Percentiles rank a stretch among this genome's conserved stretches.
phyloP scores from a whole-genome alignment of 2,888 invertebrate species.

The Geophilus truncorum region DNA sequence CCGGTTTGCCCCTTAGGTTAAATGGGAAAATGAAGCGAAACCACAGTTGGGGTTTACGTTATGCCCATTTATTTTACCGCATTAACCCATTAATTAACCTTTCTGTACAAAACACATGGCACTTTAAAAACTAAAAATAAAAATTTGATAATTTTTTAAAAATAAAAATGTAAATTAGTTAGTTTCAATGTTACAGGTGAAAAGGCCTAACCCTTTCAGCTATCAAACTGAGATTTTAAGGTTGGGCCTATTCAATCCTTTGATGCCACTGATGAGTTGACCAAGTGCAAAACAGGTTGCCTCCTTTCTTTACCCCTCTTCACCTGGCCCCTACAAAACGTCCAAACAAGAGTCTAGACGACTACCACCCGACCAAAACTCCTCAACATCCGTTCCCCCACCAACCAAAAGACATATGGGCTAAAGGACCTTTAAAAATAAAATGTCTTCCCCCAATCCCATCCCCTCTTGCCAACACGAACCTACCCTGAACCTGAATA shows the following conservation, averaged over 20 bases:
- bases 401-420: background rate
- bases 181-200: background rate
- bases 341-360: constrained; percentile 16
- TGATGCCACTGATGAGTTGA: background rate
- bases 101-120: background rate
- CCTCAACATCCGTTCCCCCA: constrained; percentile 20
- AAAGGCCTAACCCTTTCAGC: background rate
- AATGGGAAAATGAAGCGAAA: constrained; percentile 22
- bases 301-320: background rate
- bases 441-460: background rate
- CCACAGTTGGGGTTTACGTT: background rate
- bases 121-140: background rate
- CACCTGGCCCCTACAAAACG: background rate
- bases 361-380: constrained; percentile 18
- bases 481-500: background rate
- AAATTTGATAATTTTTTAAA: background rate
- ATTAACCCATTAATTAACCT: background rate
- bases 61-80: background rate
- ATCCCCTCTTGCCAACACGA: background rate
- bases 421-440: constrained; percentile 14
- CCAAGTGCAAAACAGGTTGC: constrained; percentile 13
- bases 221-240: background rate
- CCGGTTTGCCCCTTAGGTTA: constrained; percentile 25
- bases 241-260: background rate
- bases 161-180: background rate